Percentiles rank a stretch among this genome's conserved stretches.
These are phyloP conservation scores for Colinus virginianus DNA, from an alignment of 2,113 vertebrate species.

Conservation along the genomic window DNA sequence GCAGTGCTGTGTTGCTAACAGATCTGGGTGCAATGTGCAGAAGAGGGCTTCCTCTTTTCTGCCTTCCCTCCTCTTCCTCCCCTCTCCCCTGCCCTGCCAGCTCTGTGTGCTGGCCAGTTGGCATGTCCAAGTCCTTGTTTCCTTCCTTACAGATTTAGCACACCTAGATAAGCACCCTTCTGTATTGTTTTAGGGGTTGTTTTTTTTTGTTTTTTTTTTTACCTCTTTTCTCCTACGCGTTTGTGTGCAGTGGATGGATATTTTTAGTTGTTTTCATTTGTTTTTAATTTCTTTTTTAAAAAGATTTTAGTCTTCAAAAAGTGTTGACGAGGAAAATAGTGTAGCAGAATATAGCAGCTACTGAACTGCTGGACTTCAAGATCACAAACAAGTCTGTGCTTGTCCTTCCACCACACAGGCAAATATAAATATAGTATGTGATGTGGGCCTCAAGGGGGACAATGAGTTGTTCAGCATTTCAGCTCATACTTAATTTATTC, in stretches of 20 bases:
- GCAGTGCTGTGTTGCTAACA: neutral
- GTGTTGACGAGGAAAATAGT: conserved; percentile 32
- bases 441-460: conserved; percentile 53
- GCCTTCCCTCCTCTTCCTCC: conserved; percentile 31
- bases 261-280: neutral
- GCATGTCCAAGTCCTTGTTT: neutral
- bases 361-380: conserved; percentile 60
- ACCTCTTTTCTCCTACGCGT: neutral
- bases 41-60: conserved; percentile 45
- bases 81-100: neutral
- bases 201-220: neutral
- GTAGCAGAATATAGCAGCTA: conserved; percentile 62
- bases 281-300: neutral
- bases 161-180: neutral
- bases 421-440: conserved; percentile 73
- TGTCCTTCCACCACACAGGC: conserved; percentile 65
- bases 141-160: neutral
- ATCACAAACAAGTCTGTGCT: conserved; percentile 76
- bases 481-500: conserved; percentile 58
- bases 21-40: neutral
- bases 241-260: neutral
- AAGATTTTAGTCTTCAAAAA: conserved; percentile 1
- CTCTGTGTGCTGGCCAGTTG: neutral
- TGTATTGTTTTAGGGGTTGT: neutral
- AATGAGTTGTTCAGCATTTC: conserved; percentile 71